These are phyloP conservation scores for Sander lucioperca DNA, from an alignment of 2,113 vertebrate species.

Conservation along the genomic window DNA sequence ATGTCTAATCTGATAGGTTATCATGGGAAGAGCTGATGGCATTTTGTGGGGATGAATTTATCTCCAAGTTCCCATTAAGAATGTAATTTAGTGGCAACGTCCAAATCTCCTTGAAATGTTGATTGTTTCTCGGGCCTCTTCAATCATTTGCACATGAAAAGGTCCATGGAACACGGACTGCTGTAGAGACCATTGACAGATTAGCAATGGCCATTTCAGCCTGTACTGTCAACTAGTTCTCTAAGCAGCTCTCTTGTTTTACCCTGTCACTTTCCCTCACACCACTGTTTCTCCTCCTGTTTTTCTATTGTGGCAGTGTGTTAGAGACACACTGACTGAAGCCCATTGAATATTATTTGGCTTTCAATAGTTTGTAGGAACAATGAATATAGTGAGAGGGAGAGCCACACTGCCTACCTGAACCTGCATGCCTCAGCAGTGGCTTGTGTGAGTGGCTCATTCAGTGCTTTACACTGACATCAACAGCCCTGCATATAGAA, in stretches of 20 bases:
- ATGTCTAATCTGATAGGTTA: constrained; percentile 62
- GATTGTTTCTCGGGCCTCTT: constrained; percentile 61
- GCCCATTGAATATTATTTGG: constrained; percentile 25
- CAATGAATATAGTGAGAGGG: constrained; percentile 39
- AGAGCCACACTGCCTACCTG: constrained; percentile 27
- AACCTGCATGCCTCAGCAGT: constrained; percentile 28
- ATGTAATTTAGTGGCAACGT: constrained; percentile 56
- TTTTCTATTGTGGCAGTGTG: constrained; percentile 27
- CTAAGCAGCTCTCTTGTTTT: constrained; percentile 37
- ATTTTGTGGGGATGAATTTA: constrained; percentile 63
- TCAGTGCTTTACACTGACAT: constrained; percentile 39
- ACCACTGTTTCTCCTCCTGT: constrained; percentile 20
- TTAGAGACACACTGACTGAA: constrained; percentile 32
- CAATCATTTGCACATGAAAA: constrained; percentile 67
- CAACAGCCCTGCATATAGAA: constrained; percentile 22
- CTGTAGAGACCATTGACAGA: constrained; percentile 45
- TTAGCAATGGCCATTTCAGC: constrained; percentile 49
- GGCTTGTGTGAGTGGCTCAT: constrained; percentile 32
- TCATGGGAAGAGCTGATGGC: constrained; percentile 60
- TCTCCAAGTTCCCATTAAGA: constrained; percentile 66
- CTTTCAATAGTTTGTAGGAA: constrained; percentile 35
- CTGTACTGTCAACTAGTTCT: constrained; percentile 36
- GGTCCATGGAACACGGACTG: constrained; percentile 20
- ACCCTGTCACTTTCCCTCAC: constrained; percentile 24
- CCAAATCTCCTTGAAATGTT: constrained; percentile 72